Evolutionary conservation across 2,888 invertebrate species (phyloP).

Genomic region (Sylvicola fuscatus): DNA sequence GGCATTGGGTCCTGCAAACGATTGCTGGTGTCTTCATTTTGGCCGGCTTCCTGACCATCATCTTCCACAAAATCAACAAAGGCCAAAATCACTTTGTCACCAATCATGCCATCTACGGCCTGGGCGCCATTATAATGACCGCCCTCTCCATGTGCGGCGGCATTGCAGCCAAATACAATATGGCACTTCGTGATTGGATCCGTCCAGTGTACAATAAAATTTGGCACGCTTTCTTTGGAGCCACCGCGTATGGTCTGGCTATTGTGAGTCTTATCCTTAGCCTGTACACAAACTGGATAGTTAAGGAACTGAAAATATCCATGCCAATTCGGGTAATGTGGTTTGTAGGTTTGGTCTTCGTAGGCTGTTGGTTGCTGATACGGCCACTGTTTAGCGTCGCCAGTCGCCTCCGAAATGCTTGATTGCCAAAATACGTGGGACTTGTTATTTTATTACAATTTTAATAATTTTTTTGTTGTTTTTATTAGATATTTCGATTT

Average conservation of each 20-base stretch:
- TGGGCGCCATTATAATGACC: background rate
- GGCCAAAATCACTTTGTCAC: conserved; percentile 2
- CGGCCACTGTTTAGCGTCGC: too few species aligned
- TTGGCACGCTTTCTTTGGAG: background rate
- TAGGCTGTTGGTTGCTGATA: too few species aligned
- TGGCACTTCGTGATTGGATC: conserved; percentile 1
- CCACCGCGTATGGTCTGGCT: background rate
- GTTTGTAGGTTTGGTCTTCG: too few species aligned
- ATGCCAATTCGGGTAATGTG: too few species aligned
- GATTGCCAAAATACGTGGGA: too few species aligned
- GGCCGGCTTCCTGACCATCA: conserved; percentile 2
- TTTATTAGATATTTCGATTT: too few species aligned
- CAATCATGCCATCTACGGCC: conserved; percentile 2
- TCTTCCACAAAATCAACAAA: conserved; percentile 1
- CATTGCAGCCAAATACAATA: conserved; percentile 3
- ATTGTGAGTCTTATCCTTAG: conserved; percentile 1
- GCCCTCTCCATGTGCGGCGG: background rate
- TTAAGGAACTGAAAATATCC: too few species aligned
- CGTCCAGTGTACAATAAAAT: conserved; percentile 4
- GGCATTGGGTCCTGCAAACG: conserved; percentile 2
- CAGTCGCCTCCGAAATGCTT: too few species aligned
- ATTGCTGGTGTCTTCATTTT: background rate
- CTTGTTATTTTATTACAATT: too few species aligned
- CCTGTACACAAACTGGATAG: conserved; percentile 2
- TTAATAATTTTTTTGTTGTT: too few species aligned